Evolutionary conservation across 2,113 vertebrate species (phyloP), one percentile per base, ranked within the genome.

Genomic region (Microcebus murinus): DNA sequence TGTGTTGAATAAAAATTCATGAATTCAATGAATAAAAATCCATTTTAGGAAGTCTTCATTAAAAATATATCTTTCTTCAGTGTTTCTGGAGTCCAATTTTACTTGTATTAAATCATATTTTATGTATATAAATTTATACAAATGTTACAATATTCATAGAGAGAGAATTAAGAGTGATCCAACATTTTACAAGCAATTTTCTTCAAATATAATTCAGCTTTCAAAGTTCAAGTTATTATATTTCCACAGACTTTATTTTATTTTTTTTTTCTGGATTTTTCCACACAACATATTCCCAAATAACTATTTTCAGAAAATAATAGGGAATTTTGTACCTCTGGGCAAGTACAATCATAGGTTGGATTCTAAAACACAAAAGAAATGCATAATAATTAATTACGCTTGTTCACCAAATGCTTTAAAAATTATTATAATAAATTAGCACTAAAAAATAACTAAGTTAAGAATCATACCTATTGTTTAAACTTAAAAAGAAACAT

Each of bases 401-500:
- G 52, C 5, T 92, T 31, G 14, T 8, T 61, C 39, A 93, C 13
- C 31, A 83, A 88, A n/a, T 50, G 0, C 88, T 71, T 91, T 6
- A n/a, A 93, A 82, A 11, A 25, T 57, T 81, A 50, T n/a, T 27
- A 13, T 57, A 45, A 57, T 79, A 21, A 61, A 25, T 76, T 82
- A 90, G 11, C 12, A 80, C 20, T 55, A 86, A 87, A 89, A 95
- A 55, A 27, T 91, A 93, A 73, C 29, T 83, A 82, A 27, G 25
- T 59, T 91, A 84, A 86, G 39, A 59, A 68, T 63, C 23, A 88
- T 61, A 27, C 31, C 52, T 87, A 17, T 88, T 92, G 48, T 88
- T 97, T 83, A 89, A 93, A 61, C 7, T 87, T 86, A 57, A 71
- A 95, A 88, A 71, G n/a, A 39, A 96, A 42, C 20, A 50, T 31